A percentile compares a stretch with the other conserved stretches of the same genome.
phyloP scores from a whole-genome alignment of 2,113 vertebrate genomes.

The Calypte anna region DNA sequence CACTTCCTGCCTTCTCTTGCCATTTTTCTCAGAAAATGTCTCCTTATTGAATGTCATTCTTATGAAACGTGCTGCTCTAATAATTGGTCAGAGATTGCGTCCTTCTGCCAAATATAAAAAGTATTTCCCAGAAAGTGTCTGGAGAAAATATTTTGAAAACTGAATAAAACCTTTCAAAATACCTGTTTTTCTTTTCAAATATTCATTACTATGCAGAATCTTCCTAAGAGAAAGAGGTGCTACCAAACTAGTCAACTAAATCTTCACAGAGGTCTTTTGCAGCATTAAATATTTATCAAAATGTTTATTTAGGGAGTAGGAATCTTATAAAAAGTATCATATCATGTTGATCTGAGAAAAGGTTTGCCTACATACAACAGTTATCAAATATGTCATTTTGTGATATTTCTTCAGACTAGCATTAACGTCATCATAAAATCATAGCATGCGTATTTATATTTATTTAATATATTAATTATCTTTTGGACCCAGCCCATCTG shows the following conservation, averaged over 20 bases:
- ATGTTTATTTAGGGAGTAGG: conserved; percentile 19
- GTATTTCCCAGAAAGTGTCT: conserved; percentile 52
- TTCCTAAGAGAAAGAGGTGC: conserved; percentile 9
- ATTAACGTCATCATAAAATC: neutral
- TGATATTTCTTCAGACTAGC: neutral
- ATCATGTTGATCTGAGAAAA: neutral
- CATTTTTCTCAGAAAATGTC: conserved; percentile 58
- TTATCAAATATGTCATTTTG: neutral
- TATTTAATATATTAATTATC: neutral
- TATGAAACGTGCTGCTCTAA: conserved; percentile 36
- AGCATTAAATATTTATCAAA: conserved; percentile 26
- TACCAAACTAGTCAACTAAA: conserved; percentile 14
- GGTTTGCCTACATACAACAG: neutral
- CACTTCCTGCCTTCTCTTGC: conserved; percentile 32
- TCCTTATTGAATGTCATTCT: conserved; percentile 50
- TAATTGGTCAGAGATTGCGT: conserved; percentile 58
- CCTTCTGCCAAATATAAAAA: conserved; percentile 48
- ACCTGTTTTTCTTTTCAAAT: conserved; percentile 46
- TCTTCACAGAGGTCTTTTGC: neutral
- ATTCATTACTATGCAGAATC: neutral
- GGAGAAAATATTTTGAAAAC: conserved; percentile 63
- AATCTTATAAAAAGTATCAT: neutral
- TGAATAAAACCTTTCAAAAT: conserved; percentile 36
- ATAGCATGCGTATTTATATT: neutral
- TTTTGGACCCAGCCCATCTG: neutral